These are phyloP conservation scores for Hylaeus anthracinus DNA, from an alignment of 1,140 invertebrate genomes.

Conservation along the genomic window DNA sequence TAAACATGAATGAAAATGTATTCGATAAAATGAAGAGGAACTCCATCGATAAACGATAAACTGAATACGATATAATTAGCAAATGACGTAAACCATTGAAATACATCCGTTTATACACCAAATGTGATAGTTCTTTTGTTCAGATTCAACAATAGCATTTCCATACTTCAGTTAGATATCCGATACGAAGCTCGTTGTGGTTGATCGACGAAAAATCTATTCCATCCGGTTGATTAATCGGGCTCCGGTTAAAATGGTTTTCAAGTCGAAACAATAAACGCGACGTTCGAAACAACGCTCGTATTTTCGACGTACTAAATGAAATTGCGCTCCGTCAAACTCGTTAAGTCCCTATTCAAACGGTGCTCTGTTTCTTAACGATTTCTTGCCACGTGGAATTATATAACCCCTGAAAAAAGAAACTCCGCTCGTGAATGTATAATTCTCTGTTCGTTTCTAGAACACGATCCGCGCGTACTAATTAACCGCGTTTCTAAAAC, in stretches of 20 bases:
- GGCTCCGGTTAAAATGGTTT: neutral
- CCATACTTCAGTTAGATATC: neutral
- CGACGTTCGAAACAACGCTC: neutral
- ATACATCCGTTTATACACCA: neutral
- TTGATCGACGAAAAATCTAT: slow-evolving; percentile 3
- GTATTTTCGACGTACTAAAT: neutral
- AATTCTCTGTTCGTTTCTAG: too few relatives aligned
- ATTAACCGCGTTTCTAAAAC: neutral
- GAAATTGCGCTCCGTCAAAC: neutral
- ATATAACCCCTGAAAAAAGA: neutral
- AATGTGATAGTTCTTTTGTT: neutral
- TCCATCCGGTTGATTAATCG: neutral
- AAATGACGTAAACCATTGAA: too few relatives aligned
- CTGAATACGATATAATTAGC: neutral
- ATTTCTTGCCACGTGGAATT: neutral
- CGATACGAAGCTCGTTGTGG: neutral
- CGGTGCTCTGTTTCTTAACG: neutral
- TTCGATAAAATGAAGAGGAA: too few relatives aligned
- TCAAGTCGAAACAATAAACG: neutral
- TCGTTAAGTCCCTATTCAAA: neutral
- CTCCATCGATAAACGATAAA: neutral
- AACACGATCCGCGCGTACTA: too few relatives aligned
- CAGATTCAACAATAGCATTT: slow-evolving; percentile 12
- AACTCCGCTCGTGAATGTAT: neutral
- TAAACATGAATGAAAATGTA: too few relatives aligned